Evolutionary conservation across 2,113 vertebrate genomes (phyloP).

Genomic region (human (Homo sapiens)): DNA sequence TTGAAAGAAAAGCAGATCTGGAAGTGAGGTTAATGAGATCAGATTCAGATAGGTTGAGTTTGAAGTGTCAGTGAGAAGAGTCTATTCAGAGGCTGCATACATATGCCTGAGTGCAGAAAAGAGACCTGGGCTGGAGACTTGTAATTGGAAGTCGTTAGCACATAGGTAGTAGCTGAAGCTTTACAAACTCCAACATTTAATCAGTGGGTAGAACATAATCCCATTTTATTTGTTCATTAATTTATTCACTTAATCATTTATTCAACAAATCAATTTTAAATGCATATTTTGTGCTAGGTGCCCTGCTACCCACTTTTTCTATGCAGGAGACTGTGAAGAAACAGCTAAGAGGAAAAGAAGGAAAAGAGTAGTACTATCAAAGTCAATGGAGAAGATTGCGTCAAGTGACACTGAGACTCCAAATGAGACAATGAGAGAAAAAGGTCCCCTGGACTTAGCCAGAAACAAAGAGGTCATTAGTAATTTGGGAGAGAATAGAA

Average conservation of each 20-base stretch:
- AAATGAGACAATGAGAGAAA: conserved; percentile 6
- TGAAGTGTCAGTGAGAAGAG: not conserved
- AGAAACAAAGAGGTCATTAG: not conserved
- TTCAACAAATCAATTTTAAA: not conserved
- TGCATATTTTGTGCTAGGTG: not conserved
- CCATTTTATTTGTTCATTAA: not conserved
- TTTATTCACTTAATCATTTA: not conserved
- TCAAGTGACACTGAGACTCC: not conserved
- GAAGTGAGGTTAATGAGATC: not conserved
- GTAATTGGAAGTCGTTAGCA: not conserved
- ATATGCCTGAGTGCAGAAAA: not conserved
- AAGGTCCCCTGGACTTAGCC: not conserved
- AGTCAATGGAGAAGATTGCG: not conserved
- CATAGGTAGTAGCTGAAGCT: not conserved
- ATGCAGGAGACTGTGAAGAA: not conserved
- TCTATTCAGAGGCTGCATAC: not conserved
- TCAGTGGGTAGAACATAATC: not conserved
- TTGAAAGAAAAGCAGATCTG: not conserved
- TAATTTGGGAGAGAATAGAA: not conserved
- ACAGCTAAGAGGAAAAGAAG: not conserved
- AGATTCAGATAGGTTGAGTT: not conserved
- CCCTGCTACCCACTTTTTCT: not conserved
- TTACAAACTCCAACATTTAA: not conserved
- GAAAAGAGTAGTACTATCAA: not conserved
- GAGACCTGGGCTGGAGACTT: not conserved